Conservation (phyloP, 2,113 vertebrate genomes). For the Uropsilus gracilis region DNA sequence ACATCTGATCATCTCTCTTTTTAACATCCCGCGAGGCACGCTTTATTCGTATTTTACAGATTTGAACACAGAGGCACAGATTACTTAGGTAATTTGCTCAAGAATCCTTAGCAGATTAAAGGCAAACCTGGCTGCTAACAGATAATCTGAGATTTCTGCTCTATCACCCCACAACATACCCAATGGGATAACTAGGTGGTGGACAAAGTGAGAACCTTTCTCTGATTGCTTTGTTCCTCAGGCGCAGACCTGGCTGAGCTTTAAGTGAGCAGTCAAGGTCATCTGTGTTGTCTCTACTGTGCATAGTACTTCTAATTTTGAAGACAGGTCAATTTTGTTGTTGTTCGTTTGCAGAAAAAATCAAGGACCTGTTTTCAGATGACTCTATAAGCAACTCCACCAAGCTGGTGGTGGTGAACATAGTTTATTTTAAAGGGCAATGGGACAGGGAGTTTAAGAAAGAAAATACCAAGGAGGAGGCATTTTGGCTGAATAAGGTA, state of each 20-base stretch:
- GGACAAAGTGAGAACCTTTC: not conserved
- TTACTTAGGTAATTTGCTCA: not conserved
- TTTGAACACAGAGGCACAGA: slow-evolving; percentile 20
- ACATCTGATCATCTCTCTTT: not conserved
- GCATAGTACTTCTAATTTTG: not conserved
- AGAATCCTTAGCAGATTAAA: not conserved
- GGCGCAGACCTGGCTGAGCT: not conserved
- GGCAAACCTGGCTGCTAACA: not conserved
- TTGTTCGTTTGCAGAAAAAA: slow-evolving; percentile 85
- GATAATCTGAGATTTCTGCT: not conserved
- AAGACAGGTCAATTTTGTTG: not conserved
- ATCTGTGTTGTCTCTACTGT: fast-evolving
- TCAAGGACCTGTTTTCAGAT: slow-evolving; percentile 88
- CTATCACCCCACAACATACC: not conserved
- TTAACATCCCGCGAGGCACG: not conserved
- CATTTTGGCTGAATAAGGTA: slow-evolving; percentile 88
- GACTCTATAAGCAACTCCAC: slow-evolving; percentile 82
- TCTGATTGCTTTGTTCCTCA: fast-evolving
- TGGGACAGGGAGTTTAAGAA: slow-evolving; percentile 87
- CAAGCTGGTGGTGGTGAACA: slow-evolving; percentile 88
- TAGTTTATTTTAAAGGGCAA: slow-evolving; percentile 91
- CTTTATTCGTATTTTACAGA: slow-evolving; percentile 36
- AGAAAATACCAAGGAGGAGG: slow-evolving; percentile 86
- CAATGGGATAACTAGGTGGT: not conserved
- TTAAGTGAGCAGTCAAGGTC: too few relatives aligned